These are phyloP conservation scores for Rafetus swinhoei DNA, from an alignment of 2,113 vertebrate species.

Conservation along the genomic window DNA sequence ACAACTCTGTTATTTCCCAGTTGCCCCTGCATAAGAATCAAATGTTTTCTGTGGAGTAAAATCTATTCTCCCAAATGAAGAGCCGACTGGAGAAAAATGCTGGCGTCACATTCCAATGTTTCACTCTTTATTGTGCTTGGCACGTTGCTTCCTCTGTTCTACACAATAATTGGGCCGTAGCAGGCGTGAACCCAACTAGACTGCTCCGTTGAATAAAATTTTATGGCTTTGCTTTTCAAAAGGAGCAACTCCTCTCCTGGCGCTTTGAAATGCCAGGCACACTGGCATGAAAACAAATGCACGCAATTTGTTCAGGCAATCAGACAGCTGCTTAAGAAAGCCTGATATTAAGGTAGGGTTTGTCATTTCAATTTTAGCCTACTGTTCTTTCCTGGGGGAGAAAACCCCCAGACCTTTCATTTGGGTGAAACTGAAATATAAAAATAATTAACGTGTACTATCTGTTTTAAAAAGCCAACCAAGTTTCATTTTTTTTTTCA, in stretches of 20 bases:
- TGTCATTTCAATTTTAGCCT: constrained; percentile 62
- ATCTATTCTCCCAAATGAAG: constrained; percentile 32
- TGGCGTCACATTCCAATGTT: constrained; percentile 50
- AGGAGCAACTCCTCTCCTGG: constrained; percentile 62
- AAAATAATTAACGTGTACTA: constrained; percentile 21
- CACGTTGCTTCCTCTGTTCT: not conserved
- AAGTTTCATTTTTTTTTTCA: not conserved
- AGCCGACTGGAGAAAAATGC: constrained; percentile 5
- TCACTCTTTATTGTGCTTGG: constrained; percentile 65
- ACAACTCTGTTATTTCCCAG: constrained; percentile 7
- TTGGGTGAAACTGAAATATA: constrained; percentile 43
- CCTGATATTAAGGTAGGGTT: constrained; percentile 55
- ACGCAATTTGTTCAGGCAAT: constrained; percentile 55
- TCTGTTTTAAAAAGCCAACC: not conserved
- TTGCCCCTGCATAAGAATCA: not conserved
- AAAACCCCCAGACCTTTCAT: constrained; percentile 33
- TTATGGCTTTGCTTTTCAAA: constrained; percentile 55
- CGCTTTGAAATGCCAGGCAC: constrained; percentile 68
- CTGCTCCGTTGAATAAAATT: constrained; percentile 38
- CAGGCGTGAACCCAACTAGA: constrained; percentile 52
- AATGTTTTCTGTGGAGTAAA: not conserved
- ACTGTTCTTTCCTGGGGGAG: constrained; percentile 56
- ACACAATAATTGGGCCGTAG: constrained; percentile 18
- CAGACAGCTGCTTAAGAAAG: constrained; percentile 39
- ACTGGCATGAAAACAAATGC: constrained; percentile 75